Evolutionary conservation across 1,140 invertebrate species (phyloP).

Genomic region (Acromyrmex heyeri): DNA sequence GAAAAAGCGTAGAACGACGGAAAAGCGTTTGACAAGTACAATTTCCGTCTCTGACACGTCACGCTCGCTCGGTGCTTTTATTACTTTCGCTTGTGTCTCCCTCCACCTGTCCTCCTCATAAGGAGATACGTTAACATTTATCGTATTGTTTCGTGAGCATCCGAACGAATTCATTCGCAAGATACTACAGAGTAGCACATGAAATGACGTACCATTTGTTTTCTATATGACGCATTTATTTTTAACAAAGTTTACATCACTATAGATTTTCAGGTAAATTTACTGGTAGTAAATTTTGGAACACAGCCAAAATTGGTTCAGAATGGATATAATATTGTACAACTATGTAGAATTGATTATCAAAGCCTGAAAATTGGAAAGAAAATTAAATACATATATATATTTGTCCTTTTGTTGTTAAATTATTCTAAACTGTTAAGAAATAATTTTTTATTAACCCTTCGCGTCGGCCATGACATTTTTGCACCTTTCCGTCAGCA

Average conservation of each 20-base stretch:
- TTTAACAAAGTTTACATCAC: too few species aligned
- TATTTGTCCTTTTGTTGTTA: not conserved
- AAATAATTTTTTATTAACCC: not conserved
- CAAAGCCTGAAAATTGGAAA: too few species aligned
- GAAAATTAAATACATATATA: not conserved
- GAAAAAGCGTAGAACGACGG: constrained; percentile 70
- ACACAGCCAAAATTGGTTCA: too few species aligned
- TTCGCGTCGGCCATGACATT: too few species aligned
- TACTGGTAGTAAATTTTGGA: too few species aligned
- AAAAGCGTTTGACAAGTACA: constrained; percentile 71
- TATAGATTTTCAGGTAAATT: too few species aligned
- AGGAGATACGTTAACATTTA: constrained; percentile 4
- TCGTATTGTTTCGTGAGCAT: not conserved
- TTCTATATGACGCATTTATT: too few species aligned
- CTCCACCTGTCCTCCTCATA: not conserved
- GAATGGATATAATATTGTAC: too few species aligned
- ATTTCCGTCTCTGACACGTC: constrained; percentile 59
- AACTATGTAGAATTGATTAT: too few species aligned
- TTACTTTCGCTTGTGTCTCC: constrained; percentile 44
- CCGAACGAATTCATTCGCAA: not conserved
- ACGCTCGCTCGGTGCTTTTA: constrained; percentile 55
- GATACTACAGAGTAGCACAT: not conserved
- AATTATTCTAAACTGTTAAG: not conserved
- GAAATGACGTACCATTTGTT: too few species aligned
- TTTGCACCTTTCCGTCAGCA: too few species aligned